Percentiles rank a stretch among this genome's conserved stretches.
phyloP scores from a whole-genome alignment of 2,113 vertebrate genomes.

The Taxidea taxus region DNA sequence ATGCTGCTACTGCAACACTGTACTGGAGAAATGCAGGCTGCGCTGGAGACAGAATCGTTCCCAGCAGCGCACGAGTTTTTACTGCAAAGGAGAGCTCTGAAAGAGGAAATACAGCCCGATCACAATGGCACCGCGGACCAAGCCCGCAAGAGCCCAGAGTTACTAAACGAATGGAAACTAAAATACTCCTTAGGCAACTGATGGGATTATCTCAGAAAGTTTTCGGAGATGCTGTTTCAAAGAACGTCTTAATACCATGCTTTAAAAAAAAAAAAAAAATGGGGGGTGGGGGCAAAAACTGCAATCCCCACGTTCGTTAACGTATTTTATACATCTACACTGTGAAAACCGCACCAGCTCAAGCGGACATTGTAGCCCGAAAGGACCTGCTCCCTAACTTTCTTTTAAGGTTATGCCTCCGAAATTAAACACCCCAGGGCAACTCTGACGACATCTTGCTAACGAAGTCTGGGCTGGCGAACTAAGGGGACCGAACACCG shows the following conservation, averaged over 20 bases:
- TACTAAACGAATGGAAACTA: background rate
- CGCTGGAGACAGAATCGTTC: background rate
- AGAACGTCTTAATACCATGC: background rate
- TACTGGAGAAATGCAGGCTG: conserved; percentile 36
- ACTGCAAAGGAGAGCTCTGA: conserved; percentile 20
- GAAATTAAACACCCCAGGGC: conserved; percentile 21
- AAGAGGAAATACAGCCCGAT: conserved; percentile 49
- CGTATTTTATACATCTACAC: background rate
- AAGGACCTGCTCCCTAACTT: conserved; percentile 11
- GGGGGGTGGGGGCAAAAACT: background rate
- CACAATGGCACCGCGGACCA: background rate
- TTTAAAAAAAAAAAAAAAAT: background rate
- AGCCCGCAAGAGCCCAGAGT: background rate
- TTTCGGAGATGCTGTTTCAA: background rate
- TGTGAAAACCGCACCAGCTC: background rate
- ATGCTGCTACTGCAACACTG: background rate
- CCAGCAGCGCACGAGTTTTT: background rate
- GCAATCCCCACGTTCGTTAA: background rate
- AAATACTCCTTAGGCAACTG: background rate
- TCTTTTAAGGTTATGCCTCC: conserved; percentile 25
- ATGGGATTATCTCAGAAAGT: background rate
- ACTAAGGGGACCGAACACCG: background rate
- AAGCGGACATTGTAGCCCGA: background rate
- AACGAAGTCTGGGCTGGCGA: background rate
- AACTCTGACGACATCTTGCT: conserved; percentile 22